Evolutionary conservation across 1,140 invertebrate genomes (phyloP), one percentile per base, ranked within the genome.

Genomic region (Drosophila simulans): DNA sequence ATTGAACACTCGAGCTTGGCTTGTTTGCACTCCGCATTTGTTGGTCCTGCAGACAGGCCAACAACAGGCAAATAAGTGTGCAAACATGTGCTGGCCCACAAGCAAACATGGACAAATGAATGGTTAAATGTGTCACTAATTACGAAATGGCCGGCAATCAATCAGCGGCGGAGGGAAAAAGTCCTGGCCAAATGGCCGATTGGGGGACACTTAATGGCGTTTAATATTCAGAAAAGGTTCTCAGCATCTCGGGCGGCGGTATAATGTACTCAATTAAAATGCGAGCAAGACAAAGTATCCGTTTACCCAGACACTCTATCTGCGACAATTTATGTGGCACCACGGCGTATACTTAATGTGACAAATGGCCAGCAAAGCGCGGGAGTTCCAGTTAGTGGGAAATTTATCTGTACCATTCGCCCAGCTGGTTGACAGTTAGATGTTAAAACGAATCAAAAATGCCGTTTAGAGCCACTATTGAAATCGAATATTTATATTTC

Each of bases 201-300:
- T 66, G 70, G 51, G 58, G 45, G 51, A 64, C 56, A 55, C 58
- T 56, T 74, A 51, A 54, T 74, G 58, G 51, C 60, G 52, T 65
- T 75, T 53, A 74, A 75, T 65, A 54, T 75, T 64, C 39, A 34
- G 49, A 75, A 74, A 64, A 75, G 42, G 63, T 75, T 65, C 53
- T 75, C 65, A 68, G 20, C 64, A 65, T 45, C 52, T 27, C 39
- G 52, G 31, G 46, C 48, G 39, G 25, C 53, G 12, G 17, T 75
- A 52, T 75, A 75, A 75, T 75, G 72, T 56, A 57, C 59, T 75
- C 42, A 43, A 68, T 68, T 76, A 76, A 76, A 76, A 76, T 66
- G 40, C 37, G 60, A 48, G 52, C 52, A 74, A 57, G 59, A 49
- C 68, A 49, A 74, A 72, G 69, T 73, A 39, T 49, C 39, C 58